Percentiles rank a stretch among this genome's conserved stretches.
Evolutionary conservation across 1,140 invertebrate genomes (phyloP).

Genomic region (Cyphomyrmex costatus): DNA sequence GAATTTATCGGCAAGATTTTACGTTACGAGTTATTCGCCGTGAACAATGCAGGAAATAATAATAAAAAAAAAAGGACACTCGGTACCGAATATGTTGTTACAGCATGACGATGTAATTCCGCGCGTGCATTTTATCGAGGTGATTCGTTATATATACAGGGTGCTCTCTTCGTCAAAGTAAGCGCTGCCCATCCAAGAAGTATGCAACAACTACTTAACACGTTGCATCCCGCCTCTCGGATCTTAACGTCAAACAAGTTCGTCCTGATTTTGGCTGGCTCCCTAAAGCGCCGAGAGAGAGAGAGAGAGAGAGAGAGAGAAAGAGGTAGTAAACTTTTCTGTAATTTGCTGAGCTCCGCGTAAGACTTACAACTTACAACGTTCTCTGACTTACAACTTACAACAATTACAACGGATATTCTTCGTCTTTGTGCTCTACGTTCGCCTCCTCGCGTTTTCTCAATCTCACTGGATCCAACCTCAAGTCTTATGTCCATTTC

Average conservation of each 20-base stretch:
- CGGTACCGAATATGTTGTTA: slow-evolving; percentile 6
- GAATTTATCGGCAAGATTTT: slow-evolving; percentile 42
- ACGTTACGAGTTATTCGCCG: slow-evolving; percentile 34
- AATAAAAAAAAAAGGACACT: not conserved
- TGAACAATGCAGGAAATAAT: slow-evolving; percentile 25
- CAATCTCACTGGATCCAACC: not conserved
- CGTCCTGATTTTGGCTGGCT: slow-evolving; percentile 24
- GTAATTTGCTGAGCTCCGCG: slow-evolving; percentile 9
- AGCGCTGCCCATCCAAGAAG: slow-evolving; percentile 18
- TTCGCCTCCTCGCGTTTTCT: not conserved
- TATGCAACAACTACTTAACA: slow-evolving; percentile 47
- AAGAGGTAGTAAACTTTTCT: not conserved
- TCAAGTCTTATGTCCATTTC: no score
- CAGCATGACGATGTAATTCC: not conserved
- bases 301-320: slow-evolving; percentile 21
- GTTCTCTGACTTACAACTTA: slow-evolving; percentile 16
- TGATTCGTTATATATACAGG: slow-evolving; percentile 4
- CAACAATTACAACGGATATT: not conserved
- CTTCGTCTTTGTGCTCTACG: not conserved
- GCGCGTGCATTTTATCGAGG: slow-evolving; percentile 35
- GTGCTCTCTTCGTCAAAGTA: slow-evolving; percentile 13
- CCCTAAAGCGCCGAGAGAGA: slow-evolving; percentile 15
- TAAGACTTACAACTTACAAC: slow-evolving; percentile 22
- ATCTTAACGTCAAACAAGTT: slow-evolving; percentile 37
- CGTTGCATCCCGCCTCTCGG: slow-evolving; percentile 18